Evolutionary conservation across 2,888 invertebrate species (phyloP).

Genomic region (Kuschelorhynchus macadamiae): DNA sequence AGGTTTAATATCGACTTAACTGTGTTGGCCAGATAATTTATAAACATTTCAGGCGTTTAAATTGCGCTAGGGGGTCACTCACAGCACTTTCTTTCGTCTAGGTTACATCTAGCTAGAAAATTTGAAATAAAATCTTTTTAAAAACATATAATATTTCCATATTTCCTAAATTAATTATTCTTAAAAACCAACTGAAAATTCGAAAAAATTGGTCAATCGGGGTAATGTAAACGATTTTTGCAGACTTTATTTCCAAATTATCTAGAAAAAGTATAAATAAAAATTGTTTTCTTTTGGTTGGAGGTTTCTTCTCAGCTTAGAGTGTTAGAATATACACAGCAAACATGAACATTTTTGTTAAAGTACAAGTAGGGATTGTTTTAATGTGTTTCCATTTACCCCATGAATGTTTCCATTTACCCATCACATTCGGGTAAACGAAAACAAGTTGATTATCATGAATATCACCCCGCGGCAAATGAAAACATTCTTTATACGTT

Average conservation of each 20-base stretch:
- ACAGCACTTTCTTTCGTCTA: too few relatives aligned
- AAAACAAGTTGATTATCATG: neutral
- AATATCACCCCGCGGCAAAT: too few relatives aligned
- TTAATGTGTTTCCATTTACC: constrained; percentile 15
- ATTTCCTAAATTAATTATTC: too few relatives aligned
- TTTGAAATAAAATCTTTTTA: too few relatives aligned
- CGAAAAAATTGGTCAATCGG: constrained; percentile 7
- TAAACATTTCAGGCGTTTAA: too few relatives aligned
- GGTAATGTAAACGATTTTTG: neutral
- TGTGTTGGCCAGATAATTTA: too few relatives aligned
- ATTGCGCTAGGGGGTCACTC: too few relatives aligned
- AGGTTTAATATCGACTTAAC: too few relatives aligned
- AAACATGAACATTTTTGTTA: neutral
- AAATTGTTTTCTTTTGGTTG: neutral
- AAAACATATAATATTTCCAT: too few relatives aligned
- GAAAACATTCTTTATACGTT: constrained; percentile 1
- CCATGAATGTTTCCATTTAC: constrained; percentile 14
- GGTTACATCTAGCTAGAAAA: too few relatives aligned
- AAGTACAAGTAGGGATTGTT: constrained; percentile 8
- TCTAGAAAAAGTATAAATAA: neutral
- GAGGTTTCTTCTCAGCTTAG: neutral
- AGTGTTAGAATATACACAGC: neutral
- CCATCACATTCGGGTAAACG: neutral
- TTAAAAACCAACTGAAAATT: too few relatives aligned
- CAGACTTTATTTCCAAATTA: too few relatives aligned